Evolutionary conservation across 2,888 invertebrate species (phyloP).

Genomic region (Sisyra nigra): DNA sequence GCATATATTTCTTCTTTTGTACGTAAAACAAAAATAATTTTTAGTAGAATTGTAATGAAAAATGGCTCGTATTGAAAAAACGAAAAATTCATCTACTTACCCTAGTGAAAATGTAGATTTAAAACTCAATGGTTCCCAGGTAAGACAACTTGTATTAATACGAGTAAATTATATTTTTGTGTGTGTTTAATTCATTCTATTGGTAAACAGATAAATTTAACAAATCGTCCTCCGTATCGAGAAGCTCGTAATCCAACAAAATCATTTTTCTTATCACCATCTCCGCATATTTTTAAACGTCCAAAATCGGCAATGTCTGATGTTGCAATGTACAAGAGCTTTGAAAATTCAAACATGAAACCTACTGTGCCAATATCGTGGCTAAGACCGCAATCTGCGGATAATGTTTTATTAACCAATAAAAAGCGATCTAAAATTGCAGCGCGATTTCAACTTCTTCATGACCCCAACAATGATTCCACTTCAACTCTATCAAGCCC

Average conservation of each 20-base stretch:
- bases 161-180: too few relatives aligned
- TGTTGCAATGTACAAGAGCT: constrained; percentile 12
- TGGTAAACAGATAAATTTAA: constrained; percentile 12
- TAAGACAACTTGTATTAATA: constrained; percentile 7
- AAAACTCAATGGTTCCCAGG: constrained; percentile 16
- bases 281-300: constrained; percentile 9
- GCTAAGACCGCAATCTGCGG: constrained; percentile 17
- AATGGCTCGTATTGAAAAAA: constrained; percentile 6
- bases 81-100: constrained; percentile 10
- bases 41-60: background rate
- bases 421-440: constrained; percentile 13
- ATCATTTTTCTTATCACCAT: constrained; percentile 6
- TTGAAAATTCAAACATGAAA: constrained; percentile 10
- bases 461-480: background rate
- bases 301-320: constrained; percentile 17
- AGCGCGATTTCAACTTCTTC: constrained; percentile 12
- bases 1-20: too few relatives aligned
- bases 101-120: constrained; percentile 13
- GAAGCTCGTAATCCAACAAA: constrained; percentile 9
- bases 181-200: too few relatives aligned
- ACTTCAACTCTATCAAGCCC: too few relatives aligned
- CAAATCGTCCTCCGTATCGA: constrained; percentile 8
- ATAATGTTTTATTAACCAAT: constrained; percentile 11
- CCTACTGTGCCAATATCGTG: constrained; percentile 10
- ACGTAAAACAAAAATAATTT: too few relatives aligned